These are phyloP conservation scores for Mustelus asterias DNA, from an alignment of 2,113 vertebrate genomes.

Conservation along the genomic window DNA sequence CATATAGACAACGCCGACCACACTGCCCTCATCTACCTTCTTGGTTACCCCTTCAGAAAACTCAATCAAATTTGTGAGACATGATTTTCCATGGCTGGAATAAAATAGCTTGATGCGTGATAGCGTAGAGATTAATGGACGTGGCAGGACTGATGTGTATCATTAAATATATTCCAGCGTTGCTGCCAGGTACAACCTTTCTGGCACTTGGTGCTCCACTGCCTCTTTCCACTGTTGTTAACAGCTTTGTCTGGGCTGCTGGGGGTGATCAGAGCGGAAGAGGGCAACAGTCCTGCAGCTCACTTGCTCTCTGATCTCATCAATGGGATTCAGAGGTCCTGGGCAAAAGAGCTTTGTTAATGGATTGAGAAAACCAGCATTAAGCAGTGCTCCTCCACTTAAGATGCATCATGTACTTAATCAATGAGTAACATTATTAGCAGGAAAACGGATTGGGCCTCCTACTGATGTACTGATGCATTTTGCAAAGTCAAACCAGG, in stretches of 20 bases:
- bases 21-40: too few relatives aligned
- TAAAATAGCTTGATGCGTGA: background rate
- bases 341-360: background rate
- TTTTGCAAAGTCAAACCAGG: too few relatives aligned
- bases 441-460: background rate
- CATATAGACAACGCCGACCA: too few relatives aligned
- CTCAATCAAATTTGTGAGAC: too few relatives aligned
- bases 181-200: background rate
- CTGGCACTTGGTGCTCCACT: background rate
- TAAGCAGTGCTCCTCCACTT: background rate
- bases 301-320: background rate
- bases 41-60: too few relatives aligned
- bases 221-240: background rate
- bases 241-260: background rate
- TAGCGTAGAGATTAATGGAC: background rate
- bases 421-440: background rate
- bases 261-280: background rate
- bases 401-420: background rate
- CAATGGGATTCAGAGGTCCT: background rate
- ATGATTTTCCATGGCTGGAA: background rate
- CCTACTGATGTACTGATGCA: background rate
- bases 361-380: background rate
- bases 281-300: background rate
- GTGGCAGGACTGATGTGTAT: background rate
- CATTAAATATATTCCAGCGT: background rate